These are phyloP conservation scores for Rhabdornis inornatus DNA, from an alignment of 2,113 vertebrate species.

Conservation along the genomic window DNA sequence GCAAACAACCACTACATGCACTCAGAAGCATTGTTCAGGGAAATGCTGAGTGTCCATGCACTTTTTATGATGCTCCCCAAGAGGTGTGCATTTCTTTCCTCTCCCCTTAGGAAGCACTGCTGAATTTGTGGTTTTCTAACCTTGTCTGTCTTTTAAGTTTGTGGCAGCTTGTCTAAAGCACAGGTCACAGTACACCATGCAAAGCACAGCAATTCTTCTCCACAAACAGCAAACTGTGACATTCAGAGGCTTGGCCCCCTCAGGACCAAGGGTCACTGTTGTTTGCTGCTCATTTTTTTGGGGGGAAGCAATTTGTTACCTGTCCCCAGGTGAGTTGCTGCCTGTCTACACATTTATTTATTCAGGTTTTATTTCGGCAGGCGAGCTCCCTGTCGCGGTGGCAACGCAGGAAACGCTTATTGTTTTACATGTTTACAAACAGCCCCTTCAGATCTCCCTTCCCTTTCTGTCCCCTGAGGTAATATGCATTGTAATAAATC, in stretches of 20 bases:
- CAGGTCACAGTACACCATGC: background rate
- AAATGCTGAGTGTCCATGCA: rapidly evolving
- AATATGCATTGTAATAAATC: constrained; percentile 66
- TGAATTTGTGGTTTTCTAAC: background rate
- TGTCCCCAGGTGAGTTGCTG: background rate
- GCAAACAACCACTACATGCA: rapidly evolving
- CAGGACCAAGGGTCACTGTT: background rate
- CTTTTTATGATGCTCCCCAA: background rate
- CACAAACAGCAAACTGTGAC: background rate
- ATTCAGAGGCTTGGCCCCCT: background rate
- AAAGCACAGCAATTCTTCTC: background rate
- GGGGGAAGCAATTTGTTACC: background rate
- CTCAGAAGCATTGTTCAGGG: rapidly evolving
- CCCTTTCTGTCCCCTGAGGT: constrained; percentile 62
- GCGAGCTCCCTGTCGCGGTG: background rate
- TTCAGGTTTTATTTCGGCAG: background rate
- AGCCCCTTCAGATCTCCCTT: constrained; percentile 64
- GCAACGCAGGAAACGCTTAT: constrained; percentile 19
- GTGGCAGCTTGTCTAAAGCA: background rate
- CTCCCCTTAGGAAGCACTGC: background rate
- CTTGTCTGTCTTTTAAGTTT: background rate
- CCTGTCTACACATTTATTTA: background rate
- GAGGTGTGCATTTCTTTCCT: background rate
- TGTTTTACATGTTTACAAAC: constrained; percentile 72
- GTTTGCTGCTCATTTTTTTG: background rate